Percentiles rank a stretch among this genome's conserved stretches.
These are phyloP conservation scores for Pteronura brasiliensis DNA, from an alignment of 2,113 vertebrate genomes.

Conservation along the genomic window DNA sequence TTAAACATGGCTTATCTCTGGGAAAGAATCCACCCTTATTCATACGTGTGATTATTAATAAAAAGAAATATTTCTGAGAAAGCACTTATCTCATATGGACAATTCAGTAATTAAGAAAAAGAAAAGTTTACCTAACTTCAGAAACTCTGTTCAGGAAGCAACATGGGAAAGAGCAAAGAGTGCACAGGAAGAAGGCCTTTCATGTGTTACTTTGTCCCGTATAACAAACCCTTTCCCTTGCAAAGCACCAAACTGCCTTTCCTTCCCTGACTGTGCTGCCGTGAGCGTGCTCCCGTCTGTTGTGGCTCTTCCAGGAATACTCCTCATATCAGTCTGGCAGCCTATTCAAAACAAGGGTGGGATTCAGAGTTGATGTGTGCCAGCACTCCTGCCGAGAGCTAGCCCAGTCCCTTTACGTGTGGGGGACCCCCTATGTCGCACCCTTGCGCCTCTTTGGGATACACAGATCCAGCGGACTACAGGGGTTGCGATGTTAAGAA, in stretches of 20 bases:
- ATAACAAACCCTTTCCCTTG: constrained; percentile 78
- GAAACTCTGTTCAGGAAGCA: constrained; percentile 45
- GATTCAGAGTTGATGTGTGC: constrained; percentile 76
- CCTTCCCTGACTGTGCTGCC: neutral
- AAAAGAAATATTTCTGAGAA: neutral
- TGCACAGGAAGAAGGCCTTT: neutral
- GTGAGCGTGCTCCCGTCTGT: constrained; percentile 41
- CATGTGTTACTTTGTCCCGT: constrained; percentile 47
- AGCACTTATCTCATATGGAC: neutral
- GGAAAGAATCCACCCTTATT: neutral
- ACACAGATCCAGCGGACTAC: constrained; percentile 48
- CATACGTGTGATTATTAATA: neutral
- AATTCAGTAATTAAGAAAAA: neutral
- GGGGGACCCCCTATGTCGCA: constrained; percentile 67
- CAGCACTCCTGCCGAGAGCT: constrained; percentile 82
- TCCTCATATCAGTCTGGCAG: constrained; percentile 81
- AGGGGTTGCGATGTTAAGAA: constrained; percentile 63
- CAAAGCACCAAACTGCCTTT: constrained; percentile 70
- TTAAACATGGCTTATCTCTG: neutral
- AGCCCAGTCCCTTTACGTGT: constrained; percentile 77
- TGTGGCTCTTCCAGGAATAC: constrained; percentile 72
- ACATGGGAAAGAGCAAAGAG: neutral
- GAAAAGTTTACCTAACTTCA: constrained; percentile 41
- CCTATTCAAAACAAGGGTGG: constrained; percentile 75
- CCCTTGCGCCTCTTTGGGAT: constrained; percentile 60